Evolutionary conservation across 1,140 invertebrate genomes (phyloP).

Genomic region (Cardiocondyla obscurior): DNA sequence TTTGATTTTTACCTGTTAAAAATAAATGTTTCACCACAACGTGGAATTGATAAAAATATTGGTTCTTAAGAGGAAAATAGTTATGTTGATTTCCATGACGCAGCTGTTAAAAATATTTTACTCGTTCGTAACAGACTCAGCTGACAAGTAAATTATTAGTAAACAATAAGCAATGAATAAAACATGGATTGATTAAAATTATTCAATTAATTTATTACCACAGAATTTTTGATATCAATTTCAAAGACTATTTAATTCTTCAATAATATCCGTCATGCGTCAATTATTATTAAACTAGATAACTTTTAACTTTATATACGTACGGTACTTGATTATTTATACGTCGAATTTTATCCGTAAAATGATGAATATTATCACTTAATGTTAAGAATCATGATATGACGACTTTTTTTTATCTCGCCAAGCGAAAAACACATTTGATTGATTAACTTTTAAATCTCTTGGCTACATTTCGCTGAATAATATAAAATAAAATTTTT

Average conservation of each 20-base stretch:
- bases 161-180: neutral
- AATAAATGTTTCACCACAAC: constrained; percentile 12
- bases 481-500: neutral
- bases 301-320: neutral
- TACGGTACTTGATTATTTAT: neutral
- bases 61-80: neutral
- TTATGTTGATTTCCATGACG: neutral
- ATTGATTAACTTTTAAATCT: neutral
- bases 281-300: neutral
- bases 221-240: neutral
- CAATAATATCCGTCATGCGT: neutral
- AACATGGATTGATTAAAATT: neutral
- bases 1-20: constrained; percentile 4
- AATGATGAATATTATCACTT: neutral
- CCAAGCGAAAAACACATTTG: neutral
- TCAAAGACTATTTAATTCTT: neutral
- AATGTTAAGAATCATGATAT: neutral
- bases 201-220: neutral
- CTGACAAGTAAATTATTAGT: neutral
- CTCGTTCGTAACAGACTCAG: neutral
- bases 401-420: neutral
- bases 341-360: too few relatives aligned
- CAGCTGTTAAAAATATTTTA: neutral
- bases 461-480: neutral
- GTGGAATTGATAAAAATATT: neutral